Base-by-base conservation (phyloP, 2,797 vertebrate species). In the Hafferia zeledoni region DNA sequence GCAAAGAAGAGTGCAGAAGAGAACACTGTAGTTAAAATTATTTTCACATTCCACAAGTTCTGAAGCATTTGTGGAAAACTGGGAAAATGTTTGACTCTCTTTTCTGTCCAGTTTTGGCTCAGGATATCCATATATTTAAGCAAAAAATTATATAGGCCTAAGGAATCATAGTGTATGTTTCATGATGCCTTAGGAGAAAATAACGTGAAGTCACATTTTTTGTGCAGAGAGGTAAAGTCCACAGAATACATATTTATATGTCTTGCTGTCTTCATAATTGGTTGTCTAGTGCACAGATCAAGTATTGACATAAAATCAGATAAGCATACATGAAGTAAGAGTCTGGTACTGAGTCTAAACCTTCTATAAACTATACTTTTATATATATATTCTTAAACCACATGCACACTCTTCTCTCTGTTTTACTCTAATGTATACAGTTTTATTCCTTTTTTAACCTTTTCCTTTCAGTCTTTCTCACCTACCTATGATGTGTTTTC, bases 251-350 rank as follows among this genome's bases (percentile, higher is more conserved):
- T 56, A 88, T 52, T 67, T 60, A 47, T 33, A n/a, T 27, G 8
- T 60, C 72, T 63, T 74, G 19, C 28, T 85, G 15, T 52, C 19
- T 59, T 49, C 17, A 23, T 82, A 83, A 94, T 5, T 83, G 53
- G 35, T 88, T 90, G 76, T 74, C 72, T 70, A 77, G 52, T 18
- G 24, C 52, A 87, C 16, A 64, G 60, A 83, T 59, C 78, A 76
- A 41, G 37, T 86, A 87, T 14, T 91, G 85, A 93, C 85, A 75
- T 37, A 77, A 95, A 95, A 94, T 85, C 87, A 87, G 83, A 30
- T 33, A 63, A 85, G 31, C 3, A 4, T 9, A 56, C 25, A 74
- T 19, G 30, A 92, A 39, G 33, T 60, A 71, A 72, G n/a, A 80
- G n/a, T 39, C 50, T n/a, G 5, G 23, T 50, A 55, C 18, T 3